These are phyloP conservation scores for Strigamia maritima DNA, from an alignment of 2,888 invertebrate genomes.

Conservation along the genomic window DNA sequence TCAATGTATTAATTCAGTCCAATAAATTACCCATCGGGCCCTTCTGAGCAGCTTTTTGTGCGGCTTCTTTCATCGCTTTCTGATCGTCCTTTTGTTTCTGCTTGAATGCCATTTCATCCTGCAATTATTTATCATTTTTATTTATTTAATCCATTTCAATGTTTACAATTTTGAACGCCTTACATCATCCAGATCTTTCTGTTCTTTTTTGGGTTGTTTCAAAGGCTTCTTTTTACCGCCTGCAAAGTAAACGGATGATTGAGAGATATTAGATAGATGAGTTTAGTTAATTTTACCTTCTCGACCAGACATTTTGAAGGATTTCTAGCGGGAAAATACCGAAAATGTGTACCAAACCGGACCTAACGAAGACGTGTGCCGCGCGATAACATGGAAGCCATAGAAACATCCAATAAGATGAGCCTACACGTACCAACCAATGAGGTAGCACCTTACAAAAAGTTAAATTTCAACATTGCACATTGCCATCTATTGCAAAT, in stretches of 20 bases:
- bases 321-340: background rate
- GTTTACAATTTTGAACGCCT: background rate
- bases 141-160: too few relatives aligned
- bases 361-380: too few relatives aligned
- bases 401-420: too few relatives aligned
- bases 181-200: constrained; percentile 68
- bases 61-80: constrained; percentile 82
- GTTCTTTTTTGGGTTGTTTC: constrained; percentile 85
- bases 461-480: too few relatives aligned
- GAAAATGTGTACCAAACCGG: too few relatives aligned
- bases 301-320: constrained; percentile 70
- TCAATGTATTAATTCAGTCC: constrained; percentile 23
- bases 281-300: constrained; percentile 53
- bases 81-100: constrained; percentile 86
- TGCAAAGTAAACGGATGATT: constrained; percentile 44
- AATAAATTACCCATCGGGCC: constrained; percentile 66
- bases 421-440: too few relatives aligned
- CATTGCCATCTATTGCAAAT: too few relatives aligned
- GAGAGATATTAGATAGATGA: background rate
- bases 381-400: too few relatives aligned
- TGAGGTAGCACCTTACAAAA: too few relatives aligned
- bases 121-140: too few relatives aligned
- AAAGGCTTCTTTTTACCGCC: constrained; percentile 97
- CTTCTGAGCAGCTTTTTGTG: constrained; percentile 81
- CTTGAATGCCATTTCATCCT: constrained; percentile 78